Conservation (phyloP, 2,113 vertebrate species). For the Dromaius novaehollandiae region DNA sequence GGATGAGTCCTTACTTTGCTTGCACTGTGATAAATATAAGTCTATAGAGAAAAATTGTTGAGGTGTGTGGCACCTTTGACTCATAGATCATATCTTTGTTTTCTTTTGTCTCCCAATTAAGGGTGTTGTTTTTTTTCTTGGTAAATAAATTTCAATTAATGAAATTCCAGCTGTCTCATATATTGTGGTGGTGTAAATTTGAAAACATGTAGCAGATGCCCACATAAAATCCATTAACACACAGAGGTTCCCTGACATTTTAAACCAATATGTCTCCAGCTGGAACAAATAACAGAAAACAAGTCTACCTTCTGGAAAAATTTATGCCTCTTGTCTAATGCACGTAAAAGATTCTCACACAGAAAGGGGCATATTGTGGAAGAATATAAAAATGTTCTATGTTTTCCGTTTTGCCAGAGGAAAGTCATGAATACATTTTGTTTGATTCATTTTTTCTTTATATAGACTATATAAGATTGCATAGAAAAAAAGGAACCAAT, state of each 20-base stretch:
- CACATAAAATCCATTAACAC: not conserved
- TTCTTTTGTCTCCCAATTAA: conserved; percentile 37
- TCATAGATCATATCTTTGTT: conserved; percentile 50
- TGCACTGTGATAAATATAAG: not conserved
- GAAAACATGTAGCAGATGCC: conserved; percentile 54
- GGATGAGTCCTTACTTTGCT: not conserved
- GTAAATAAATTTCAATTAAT: conserved; percentile 66
- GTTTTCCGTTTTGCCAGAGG: not conserved
- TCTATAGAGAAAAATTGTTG: conserved; percentile 8
- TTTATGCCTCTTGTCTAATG: not conserved
- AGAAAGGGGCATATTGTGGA: not conserved
- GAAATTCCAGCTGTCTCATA: conserved; percentile 53
- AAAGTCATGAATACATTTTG: not conserved
- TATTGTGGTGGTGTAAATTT: conserved; percentile 15
- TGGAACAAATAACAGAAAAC: conserved; percentile 28
- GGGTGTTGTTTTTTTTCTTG: not conserved
- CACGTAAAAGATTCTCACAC: not conserved
- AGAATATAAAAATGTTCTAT: not conserved
- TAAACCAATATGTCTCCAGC: conserved; percentile 25
- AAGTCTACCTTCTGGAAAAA: not conserved
- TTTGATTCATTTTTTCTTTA: not conserved
- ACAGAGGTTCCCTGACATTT: conserved; percentile 31
- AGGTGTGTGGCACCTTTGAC: not conserved
- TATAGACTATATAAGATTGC: not conserved
- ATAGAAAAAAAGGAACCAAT: not conserved